Conservation (phyloP, 2,888 invertebrate species). For the Gasteruption jaculator region DNA sequence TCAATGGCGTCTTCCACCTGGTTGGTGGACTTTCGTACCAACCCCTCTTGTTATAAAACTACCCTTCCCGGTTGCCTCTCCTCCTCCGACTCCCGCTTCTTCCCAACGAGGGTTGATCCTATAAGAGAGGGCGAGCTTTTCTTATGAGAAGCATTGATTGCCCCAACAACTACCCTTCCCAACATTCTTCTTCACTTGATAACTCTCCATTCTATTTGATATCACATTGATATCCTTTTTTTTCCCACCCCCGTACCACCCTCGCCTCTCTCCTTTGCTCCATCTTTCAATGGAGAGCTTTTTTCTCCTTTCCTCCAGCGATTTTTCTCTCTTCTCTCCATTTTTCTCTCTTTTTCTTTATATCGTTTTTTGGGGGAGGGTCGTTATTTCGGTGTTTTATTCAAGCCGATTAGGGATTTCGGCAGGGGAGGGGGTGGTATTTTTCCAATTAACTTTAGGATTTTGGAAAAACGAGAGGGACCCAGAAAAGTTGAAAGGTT, state of each 20-base stretch:
- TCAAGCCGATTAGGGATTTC: too few relatives aligned
- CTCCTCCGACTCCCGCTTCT: constrained; percentile 7
- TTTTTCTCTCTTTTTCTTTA: not conserved
- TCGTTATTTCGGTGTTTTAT: too few relatives aligned
- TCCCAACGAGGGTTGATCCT: constrained; percentile 33
- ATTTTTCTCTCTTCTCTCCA: constrained; percentile 20
- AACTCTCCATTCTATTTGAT: too few relatives aligned
- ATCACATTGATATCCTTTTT: too few relatives aligned
- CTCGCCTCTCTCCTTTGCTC: constrained; percentile 15
- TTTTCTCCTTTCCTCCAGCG: constrained; percentile 18
- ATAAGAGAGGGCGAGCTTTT: constrained; percentile 43
- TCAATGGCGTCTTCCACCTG: constrained; percentile 50
- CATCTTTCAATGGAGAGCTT: constrained; percentile 13
- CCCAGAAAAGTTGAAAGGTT: too few relatives aligned
- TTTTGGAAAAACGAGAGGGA: too few relatives aligned
- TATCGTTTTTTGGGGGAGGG: too few relatives aligned
- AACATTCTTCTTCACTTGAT: constrained; percentile 18
- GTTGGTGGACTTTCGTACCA: constrained; percentile 46
- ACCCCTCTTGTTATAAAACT: constrained; percentile 32
- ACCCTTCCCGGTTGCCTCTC: constrained; percentile 22
- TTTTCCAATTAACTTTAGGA: too few relatives aligned
- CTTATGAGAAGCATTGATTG: constrained; percentile 51
- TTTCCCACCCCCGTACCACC: constrained; percentile 15
- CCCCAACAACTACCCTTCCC: constrained; percentile 45
- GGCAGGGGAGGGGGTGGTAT: too few relatives aligned